Evolutionary conservation across 2,888 invertebrate species (phyloP), one percentile per base, ranked within the genome.

Genomic region (Lingula anatina): DNA sequence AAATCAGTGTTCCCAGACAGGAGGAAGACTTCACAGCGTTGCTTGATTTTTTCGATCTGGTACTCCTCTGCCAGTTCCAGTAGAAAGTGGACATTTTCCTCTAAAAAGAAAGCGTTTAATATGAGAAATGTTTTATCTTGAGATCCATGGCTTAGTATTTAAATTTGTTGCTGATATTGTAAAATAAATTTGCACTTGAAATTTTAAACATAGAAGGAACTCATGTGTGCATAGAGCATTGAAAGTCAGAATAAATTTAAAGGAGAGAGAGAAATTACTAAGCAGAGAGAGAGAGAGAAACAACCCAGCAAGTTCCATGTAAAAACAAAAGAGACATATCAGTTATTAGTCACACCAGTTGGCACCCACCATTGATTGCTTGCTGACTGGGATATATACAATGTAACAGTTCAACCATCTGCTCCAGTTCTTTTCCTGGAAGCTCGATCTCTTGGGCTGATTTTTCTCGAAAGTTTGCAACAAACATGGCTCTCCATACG

Each of bases 321-420:
- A n/a, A n/a, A n/a, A n/a, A n/a, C n/a, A n/a, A n/a, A n/a, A n/a
- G n/a, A n/a, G n/a, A n/a, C n/a, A n/a, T n/a, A n/a, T n/a, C n/a
- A n/a, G n/a, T n/a, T n/a, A n/a, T n/a, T n/a, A n/a, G n/a, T n/a
- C n/a, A n/a, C n/a, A n/a, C n/a, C n/a, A n/a, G n/a, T n/a, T 18
- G 15, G 25, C 21, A 51, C 52, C 53, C 38, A 71, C 73, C 71
- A 43, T 68, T 62, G 20, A 78, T 64, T 7, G 70, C 61, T 56
- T 72, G 73, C 54, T 76, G 76, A 28, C 71, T 66, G 0, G 77
- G 75, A 52, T 78, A 78, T 40, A 78, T 70, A 54, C 76, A 75
- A 38, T 77, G 68, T 23, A 78, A 62, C 21, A 78, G 57, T 48
- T 77, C 76, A 1, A 66, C 55, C 42, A 78, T 71, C 43, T 77